Conservation (phyloP, 2,888 invertebrate species). For the Phymatocera aterrima region DNA sequence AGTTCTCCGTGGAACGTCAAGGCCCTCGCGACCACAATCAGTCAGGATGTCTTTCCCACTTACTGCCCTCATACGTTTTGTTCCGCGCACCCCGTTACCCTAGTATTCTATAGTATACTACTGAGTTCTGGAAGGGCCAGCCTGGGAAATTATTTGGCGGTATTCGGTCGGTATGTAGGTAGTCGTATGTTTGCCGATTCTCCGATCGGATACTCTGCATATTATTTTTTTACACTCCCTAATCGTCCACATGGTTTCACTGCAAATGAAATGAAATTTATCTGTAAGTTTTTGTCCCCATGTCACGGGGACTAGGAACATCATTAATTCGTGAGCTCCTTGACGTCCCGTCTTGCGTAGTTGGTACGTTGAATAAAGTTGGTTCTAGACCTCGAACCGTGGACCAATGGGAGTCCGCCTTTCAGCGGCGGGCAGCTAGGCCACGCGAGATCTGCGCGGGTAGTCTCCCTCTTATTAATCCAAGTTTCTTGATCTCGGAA, state of each 20-base stretch:
- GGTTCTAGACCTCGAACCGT: neutral
- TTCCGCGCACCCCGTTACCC: constrained; percentile 50
- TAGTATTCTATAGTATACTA: neutral
- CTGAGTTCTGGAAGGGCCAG: neutral
- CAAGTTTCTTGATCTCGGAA: constrained; percentile 41
- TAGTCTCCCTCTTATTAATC: constrained; percentile 32
- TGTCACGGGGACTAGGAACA: neutral
- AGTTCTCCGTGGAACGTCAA: constrained; percentile 63
- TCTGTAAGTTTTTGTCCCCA: too few relatives aligned
- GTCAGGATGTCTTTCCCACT: constrained; percentile 73
- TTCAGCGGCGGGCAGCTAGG: constrained; percentile 13
- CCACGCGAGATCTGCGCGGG: constrained; percentile 14
- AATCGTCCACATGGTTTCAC: too few relatives aligned
- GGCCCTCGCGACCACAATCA: constrained; percentile 73
- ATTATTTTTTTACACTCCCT: neutral
- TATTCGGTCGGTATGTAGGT: neutral
- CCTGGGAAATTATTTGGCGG: neutral
- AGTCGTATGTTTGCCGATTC: too few relatives aligned
- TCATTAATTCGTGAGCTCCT: neutral
- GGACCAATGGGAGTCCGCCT: constrained; percentile 8
- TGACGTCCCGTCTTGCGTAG: neutral
- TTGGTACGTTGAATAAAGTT: constrained; percentile 13
- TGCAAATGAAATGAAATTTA: too few relatives aligned
- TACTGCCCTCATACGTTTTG: constrained; percentile 72
- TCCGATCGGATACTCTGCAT: neutral